Base-by-base conservation (phyloP, 2,888 invertebrate species). In the Meta bourneti region DNA sequence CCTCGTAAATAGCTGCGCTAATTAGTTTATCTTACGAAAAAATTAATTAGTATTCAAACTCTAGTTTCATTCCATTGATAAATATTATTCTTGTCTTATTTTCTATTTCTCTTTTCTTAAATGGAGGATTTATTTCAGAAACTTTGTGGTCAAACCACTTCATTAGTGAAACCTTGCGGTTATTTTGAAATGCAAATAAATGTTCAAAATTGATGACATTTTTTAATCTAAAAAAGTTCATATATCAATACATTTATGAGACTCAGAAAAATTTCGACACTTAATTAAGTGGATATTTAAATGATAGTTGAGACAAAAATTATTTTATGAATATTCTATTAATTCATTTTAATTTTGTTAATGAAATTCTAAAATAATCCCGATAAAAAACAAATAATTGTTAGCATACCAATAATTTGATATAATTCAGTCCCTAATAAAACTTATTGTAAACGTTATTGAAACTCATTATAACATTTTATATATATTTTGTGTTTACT, bases 11-110 rank as follows among this genome's bases (percentile, higher is more conserved):
- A 54, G 74, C 54, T 61, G 61, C 51, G 71, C 72, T 87, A 87
- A 87, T 87, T 87, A 87, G 79, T 72, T 87, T 87, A 72, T 69
- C 52, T 75, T 78, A 86, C 70, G 69, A 86, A 87, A 87, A 87
- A 72, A 71, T 71, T 80, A 87, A 79, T 87, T 87, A 87, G 71
- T 72, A 54, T 72, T 80, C 51, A 79, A 71, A 79, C 8, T 54
- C 74, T 74, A 52, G 51, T 84, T 84, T 61, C 61, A 61, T 61
- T 61, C 13, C 61, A 75, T 54, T 75, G 52, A 52, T 84, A 79
- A 79, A 79, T 54, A 79, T 52, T 79, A 54, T 79, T 19, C 54
- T 79, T 79, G 54, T 19, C 54, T 16, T 54, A 6, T 79, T 34
- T 79, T 79, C 34, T 79, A 34, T 61, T 20, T 77, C 11, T 7